phyloP scores from a whole-genome alignment of 1,140 invertebrate species.

The Melipona quadrifasciata region DNA sequence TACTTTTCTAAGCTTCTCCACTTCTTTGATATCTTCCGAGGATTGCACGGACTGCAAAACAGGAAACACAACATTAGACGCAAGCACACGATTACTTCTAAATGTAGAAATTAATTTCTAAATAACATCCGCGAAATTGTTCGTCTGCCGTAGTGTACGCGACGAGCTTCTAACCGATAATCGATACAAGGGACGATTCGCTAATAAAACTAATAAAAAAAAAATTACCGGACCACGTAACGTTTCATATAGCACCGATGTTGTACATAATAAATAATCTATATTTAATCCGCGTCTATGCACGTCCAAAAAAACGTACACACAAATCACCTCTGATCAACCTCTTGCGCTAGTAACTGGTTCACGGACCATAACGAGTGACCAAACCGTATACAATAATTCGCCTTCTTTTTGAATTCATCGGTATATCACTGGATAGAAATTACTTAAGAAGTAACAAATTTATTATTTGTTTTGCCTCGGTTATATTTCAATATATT shows the following conservation, averaged over 20 bases:
- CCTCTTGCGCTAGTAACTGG: too few relatives aligned
- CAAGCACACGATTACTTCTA: too few relatives aligned
- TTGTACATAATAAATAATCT: background rate
- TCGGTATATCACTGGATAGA: too few relatives aligned
- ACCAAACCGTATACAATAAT: too few relatives aligned
- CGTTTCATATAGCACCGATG: background rate
- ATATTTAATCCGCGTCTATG: background rate
- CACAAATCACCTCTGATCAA: background rate
- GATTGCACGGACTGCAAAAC: conserved; percentile 50
- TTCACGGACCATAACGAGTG: background rate
- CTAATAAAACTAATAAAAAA: background rate
- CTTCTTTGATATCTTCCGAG: conserved; percentile 57
- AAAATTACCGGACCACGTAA: background rate
- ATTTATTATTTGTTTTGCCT: too few relatives aligned
- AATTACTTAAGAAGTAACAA: background rate
- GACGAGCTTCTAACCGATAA: background rate
- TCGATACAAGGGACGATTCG: background rate
- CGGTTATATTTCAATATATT: too few relatives aligned
- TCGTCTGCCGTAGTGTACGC: background rate
- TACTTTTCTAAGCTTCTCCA: conserved; percentile 73
- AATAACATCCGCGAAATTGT: background rate
- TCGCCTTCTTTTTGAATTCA: too few relatives aligned
- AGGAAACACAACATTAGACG: background rate
- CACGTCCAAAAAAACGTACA: background rate
- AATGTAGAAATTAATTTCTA: background rate